A percentile compares a stretch with the other conserved stretches of the same genome.
These are phyloP conservation scores for Galagoides demidoff DNA, from an alignment of 2,797 vertebrate species.

Conservation along the genomic window DNA sequence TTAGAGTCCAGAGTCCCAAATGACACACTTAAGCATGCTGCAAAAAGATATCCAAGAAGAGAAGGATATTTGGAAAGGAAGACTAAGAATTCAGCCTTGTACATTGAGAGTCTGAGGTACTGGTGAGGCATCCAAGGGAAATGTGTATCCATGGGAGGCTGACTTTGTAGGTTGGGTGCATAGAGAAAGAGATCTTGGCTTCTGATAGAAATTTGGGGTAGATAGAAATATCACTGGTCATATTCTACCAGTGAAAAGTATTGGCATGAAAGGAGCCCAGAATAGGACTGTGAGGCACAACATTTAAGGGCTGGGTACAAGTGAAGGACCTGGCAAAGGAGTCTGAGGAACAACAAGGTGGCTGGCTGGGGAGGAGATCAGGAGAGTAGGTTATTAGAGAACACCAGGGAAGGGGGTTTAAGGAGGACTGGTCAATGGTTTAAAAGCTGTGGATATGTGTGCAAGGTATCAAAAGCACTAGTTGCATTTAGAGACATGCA, in stretches of 20 bases:
- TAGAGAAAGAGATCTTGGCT: neutral
- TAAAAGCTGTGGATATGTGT: neutral
- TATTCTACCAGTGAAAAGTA: neutral
- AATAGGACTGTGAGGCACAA: too few relatives aligned
- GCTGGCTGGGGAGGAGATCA: too few relatives aligned
- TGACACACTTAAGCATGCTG: too few relatives aligned
- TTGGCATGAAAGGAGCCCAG: neutral
- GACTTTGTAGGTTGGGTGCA: neutral
- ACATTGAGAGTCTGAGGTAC: neutral
- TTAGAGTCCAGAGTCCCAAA: neutral
- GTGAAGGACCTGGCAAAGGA: neutral
- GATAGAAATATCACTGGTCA: too few relatives aligned
- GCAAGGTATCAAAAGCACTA: neutral
- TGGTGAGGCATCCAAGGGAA: neutral
- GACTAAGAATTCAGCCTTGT: neutral
- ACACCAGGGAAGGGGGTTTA: too few relatives aligned
- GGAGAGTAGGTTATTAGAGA: neutral
- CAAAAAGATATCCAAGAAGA: neutral
- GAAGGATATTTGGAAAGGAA: neutral
- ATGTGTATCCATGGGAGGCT: neutral
- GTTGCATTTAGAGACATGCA: neutral
- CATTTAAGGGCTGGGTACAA: neutral
- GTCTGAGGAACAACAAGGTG: neutral
- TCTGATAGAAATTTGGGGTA: neutral
- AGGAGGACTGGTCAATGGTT: neutral